phyloP scores from a whole-genome alignment of 92 coral and sea anemone genomes.

The Phenganax stokvisi region DNA sequence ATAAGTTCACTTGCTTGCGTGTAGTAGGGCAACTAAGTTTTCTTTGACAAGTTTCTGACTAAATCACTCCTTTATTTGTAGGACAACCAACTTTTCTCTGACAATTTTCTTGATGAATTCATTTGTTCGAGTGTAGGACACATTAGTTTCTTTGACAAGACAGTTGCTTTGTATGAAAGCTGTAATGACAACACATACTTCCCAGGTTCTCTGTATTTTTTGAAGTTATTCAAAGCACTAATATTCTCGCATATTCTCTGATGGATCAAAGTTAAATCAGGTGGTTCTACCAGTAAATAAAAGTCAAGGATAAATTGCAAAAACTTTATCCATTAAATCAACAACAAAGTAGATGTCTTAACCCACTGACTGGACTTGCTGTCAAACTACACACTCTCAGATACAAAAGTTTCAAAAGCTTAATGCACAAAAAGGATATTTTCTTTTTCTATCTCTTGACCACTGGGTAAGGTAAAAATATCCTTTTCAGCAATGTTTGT shows the following conservation, averaged over 20 bases:
- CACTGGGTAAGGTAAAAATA: conserved; percentile 90
- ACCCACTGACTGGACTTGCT: no score
- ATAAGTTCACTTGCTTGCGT: no score
- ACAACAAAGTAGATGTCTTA: neutral
- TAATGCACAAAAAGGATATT: conserved; percentile 44
- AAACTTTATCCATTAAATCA: neutral
- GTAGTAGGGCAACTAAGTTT: no score
- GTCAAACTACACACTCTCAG: no score
- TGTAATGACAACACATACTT: conserved; percentile 43
- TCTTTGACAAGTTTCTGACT: neutral
- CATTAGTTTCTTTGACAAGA: neutral
- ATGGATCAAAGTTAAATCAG: conserved; percentile 76
- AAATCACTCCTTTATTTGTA: neutral
- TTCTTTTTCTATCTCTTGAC: conserved; percentile 95
- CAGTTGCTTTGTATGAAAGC: no score
- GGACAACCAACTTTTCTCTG: neutral
- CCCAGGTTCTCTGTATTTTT: conserved; percentile 71
- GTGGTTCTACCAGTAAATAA: conserved; percentile 66
- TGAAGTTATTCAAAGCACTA: conserved; percentile 81
- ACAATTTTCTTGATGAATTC: neutral
- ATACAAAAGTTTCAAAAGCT: no score
- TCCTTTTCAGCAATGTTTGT: conserved; percentile 88
- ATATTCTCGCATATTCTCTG: conserved; percentile 93
- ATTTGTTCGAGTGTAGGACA: neutral
- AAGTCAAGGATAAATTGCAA: conserved; percentile 13